These are phyloP conservation scores for Dipodomys merriami DNA, from an alignment of 2,113 vertebrate genomes.

Conservation along the genomic window DNA sequence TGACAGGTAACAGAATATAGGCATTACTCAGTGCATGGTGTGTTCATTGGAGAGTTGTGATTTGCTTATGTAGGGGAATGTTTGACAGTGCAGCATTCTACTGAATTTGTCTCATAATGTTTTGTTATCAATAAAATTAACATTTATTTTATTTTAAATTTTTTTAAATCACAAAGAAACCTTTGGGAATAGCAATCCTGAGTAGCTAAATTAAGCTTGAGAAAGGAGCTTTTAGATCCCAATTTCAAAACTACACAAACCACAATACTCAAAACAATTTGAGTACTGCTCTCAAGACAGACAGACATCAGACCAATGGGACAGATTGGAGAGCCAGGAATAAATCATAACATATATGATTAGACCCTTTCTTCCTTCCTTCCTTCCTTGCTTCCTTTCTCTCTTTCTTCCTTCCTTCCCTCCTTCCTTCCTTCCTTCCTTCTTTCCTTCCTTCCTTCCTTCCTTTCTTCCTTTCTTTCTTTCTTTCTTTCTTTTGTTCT, in stretches of 20 bases:
- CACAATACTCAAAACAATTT: not conserved
- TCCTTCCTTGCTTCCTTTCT: too few relatives aligned
- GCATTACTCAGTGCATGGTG: not conserved
- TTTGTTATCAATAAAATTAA: slow-evolving; percentile 18
- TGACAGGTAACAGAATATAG: not conserved
- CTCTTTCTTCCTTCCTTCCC: too few relatives aligned
- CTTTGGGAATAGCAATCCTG: not conserved
- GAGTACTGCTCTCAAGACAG: not conserved
- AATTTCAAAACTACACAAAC: not conserved
- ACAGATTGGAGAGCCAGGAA: not conserved
- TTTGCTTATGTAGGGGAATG: not conserved
- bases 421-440: too few relatives aligned
- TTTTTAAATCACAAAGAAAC: not conserved
- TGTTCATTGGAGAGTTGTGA: not conserved
- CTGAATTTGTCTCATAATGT: not conserved
- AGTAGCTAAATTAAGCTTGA: not conserved
- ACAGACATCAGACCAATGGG: not conserved
- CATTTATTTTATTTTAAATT: not conserved
- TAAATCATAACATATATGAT: not conserved
- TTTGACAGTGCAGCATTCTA: not conserved
- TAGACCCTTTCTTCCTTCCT: not conserved
- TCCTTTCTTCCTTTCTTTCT: too few relatives aligned
- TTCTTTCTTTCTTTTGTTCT: too few relatives aligned
- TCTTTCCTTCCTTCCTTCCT: too few relatives aligned
- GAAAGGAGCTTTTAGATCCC: not conserved